Percentiles rank a stretch among this genome's conserved stretches.
Evolutionary conservation across 2,797 vertebrate species (phyloP).

Genomic region (Coendou prehensilis): DNA sequence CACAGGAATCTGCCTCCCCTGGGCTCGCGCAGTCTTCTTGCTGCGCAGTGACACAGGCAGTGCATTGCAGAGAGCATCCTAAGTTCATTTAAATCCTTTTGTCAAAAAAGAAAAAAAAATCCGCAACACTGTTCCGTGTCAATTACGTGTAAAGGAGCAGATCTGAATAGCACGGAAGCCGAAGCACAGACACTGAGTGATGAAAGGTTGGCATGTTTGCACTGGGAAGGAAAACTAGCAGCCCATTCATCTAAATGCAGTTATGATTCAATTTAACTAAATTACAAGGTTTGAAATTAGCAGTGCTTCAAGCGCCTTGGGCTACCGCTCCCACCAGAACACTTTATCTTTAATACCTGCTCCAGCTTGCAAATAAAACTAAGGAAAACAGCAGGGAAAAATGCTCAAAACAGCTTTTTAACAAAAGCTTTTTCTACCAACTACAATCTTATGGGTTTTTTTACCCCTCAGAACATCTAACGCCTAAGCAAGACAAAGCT

Average conservation of each 20-base stretch:
- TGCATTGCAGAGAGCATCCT: neutral
- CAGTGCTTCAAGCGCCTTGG: conserved; percentile 76
- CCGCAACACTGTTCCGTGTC: neutral
- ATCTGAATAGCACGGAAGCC: conserved; percentile 62
- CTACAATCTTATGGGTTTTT: conserved; percentile 13
- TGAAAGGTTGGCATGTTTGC: conserved; percentile 83
- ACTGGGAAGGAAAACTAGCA: conserved; percentile 82
- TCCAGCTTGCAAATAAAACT: conserved; percentile 80
- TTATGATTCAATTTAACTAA: conserved; percentile 87
- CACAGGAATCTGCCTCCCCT: neutral
- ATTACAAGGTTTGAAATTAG: conserved; percentile 87
- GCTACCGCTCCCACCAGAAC: conserved; percentile 78
- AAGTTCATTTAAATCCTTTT: conserved; percentile 31
- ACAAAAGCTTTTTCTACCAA: conserved; percentile 77
- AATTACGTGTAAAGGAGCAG: conserved; percentile 69
- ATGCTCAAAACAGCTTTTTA: conserved; percentile 71
- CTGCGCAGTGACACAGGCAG: conserved; percentile 18
- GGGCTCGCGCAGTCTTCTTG: neutral
- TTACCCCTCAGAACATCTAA: conserved; percentile 58
- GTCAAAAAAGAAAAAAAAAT: conserved; percentile 44
- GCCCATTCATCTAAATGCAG: conserved; percentile 83
- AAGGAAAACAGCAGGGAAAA: conserved; percentile 78
- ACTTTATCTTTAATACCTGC: conserved; percentile 83
- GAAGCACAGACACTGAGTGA: conserved; percentile 76
- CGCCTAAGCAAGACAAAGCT: conserved; percentile 56